Evolutionary conservation across 37 sponge, comb jelly and placozoan genomes (phyloP), one percentile per base, ranked within the genome.

Genomic region (Ianthella basta): DNA sequence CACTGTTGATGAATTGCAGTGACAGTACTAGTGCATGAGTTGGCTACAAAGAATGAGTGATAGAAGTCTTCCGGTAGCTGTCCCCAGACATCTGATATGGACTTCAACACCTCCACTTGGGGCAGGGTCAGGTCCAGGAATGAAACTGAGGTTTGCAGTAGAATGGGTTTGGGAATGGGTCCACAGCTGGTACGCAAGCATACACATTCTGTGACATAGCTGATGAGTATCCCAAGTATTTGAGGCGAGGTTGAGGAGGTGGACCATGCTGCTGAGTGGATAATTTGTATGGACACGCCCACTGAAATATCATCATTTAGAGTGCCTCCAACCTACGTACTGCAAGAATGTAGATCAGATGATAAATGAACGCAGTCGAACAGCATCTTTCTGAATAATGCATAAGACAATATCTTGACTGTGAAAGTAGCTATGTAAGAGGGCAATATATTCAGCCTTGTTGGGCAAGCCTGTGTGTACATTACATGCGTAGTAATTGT

Each of bases 51-150:
- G 77, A 87, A 87, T 16, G 87, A 82, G 35, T 87, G 82, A 29
- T 82, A 81, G 54, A 87, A 87, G 59, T 87, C 87, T 33, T 87
- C 57, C 55, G 87, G 87, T 10, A 87, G 81, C 12, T 59, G 60
- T 69, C 72, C 40, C 2, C 55, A 59, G 21, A 80, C 72, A 56
- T 81, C 75, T 70, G 61, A 29, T 21, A 72, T 72, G 40, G 87
- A 82, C 12, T 72, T 36, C 25, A 87, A 63, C 19, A 82, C 82
- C 27, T 50, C 40, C 16, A 21, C 23, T 33, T 82, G 87, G 5
- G 18, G 16, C 29, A 37, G 59, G 30, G 66, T 82, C 0, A 87
- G 37, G 25, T 87, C 82, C 18, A 82, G 53, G 59, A 81, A 87
- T 6, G 81, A 67, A 40, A 87, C 81, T 4, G 59, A 18, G 15